Base-by-base conservation (phyloP, 2,888 invertebrate genomes). In the Endotricha flammealis region DNA sequence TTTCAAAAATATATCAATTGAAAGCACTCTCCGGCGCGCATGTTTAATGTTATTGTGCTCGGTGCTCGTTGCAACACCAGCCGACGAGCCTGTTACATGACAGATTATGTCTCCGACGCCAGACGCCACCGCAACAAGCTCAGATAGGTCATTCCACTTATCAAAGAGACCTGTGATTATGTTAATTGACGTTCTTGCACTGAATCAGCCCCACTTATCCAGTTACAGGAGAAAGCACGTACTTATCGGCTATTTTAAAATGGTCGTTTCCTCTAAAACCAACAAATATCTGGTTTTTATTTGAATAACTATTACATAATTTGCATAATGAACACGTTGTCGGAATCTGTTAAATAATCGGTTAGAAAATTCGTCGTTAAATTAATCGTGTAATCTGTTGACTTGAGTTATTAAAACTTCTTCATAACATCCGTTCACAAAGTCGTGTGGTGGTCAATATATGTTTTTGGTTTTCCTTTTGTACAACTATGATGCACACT, bases 1-100 rank as follows among this genome's bases (percentile, higher is more conserved):
- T 82, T 82, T 75, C 64, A 68, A 74, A 81, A 80, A 83, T 85
- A 80, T 79, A 85, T 82, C 78, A 81, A 79, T 82, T 78, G 80
- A 75, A 82, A 80, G 75, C 71, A 69, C 64, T 71, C 64, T 59
- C 53, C 59, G 54, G 50, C 53, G 64, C 60, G 70, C 62, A 70
- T 77, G 75, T 77, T 73, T 76, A 75, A 79, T 79, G 69, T 78
- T 78, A 83, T 82, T 80, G 74, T 81, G 70, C 61, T 64, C 60
- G 48, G 46, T 55, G 57, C 54, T 48, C 57, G 62, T 78, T 82
- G 71, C 78, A 62, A 76, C 75, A 78, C 57, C 53, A 45, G 44
- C 50, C 40, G 57, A 64, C 63, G 60, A 60, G 61, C 63, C 66
- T 64, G 66, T 68, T 66, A 70, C 65, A 65, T 65, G 71, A 68